Percentiles rank a stretch among this genome's conserved stretches.
phyloP scores from a whole-genome alignment of 1,140 invertebrate genomes.

The Metopolophium dirhodum region DNA sequence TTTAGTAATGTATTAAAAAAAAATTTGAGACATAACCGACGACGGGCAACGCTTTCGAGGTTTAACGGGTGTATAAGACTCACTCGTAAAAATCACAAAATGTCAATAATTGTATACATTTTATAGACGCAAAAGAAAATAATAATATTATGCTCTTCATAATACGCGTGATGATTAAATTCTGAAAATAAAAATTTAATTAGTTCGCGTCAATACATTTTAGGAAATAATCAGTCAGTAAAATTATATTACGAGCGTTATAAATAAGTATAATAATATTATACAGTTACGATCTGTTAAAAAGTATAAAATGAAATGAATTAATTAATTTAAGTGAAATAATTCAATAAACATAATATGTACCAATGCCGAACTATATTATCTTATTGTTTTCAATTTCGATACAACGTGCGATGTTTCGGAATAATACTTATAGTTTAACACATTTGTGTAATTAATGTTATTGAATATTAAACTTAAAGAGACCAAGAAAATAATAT shows the following conservation, averaged over 20 bases:
- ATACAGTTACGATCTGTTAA: background rate
- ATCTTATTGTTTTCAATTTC: background rate
- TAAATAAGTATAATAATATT: background rate
- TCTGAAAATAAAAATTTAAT: background rate
- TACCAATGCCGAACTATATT: background rate
- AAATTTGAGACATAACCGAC: background rate
- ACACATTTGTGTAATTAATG: background rate
- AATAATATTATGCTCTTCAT: background rate
- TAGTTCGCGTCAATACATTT: background rate
- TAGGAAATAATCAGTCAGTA: background rate
- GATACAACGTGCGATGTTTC: background rate
- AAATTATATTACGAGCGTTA: background rate
- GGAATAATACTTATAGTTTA: background rate
- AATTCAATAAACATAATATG: background rate
- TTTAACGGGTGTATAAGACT: background rate
- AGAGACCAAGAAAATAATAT: background rate
- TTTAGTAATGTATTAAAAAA: background rate
- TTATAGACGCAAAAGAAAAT: background rate
- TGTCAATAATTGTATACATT: background rate
- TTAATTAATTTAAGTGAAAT: background rate
- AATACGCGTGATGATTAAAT: background rate
- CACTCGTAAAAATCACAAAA: background rate
- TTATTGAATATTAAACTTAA: background rate
- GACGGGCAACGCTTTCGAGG: background rate
- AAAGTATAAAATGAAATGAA: background rate